These are phyloP conservation scores for Pheosia tremula DNA, from an alignment of 2,888 invertebrate genomes.

Conservation along the genomic window DNA sequence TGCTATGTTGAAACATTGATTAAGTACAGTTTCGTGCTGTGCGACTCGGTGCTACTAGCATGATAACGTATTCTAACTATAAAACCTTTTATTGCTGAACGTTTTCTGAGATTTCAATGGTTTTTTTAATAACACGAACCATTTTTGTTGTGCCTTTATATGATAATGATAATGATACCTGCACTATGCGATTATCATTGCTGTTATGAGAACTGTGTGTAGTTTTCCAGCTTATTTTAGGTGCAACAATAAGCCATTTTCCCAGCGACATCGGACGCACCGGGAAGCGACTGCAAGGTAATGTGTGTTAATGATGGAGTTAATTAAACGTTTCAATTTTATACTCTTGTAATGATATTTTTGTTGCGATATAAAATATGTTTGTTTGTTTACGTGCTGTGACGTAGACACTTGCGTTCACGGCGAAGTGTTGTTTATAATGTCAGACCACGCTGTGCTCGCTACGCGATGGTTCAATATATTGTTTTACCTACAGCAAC, in stretches of 20 bases:
- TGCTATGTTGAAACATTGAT: slow-evolving; percentile 41
- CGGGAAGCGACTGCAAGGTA: slow-evolving; percentile 54
- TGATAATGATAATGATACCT: slow-evolving; percentile 12
- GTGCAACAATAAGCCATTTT: slow-evolving; percentile 37
- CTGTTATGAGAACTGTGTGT: slow-evolving; percentile 30
- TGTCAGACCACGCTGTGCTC: slow-evolving; percentile 9
- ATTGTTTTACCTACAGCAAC: background rate
- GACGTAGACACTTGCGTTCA: slow-evolving; percentile 16
- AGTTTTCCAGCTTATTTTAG: slow-evolving; percentile 44
- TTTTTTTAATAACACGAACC: slow-evolving; percentile 6
- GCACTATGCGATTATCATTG: slow-evolving; percentile 31
- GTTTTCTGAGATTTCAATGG: slow-evolving; percentile 19
- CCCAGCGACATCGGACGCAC: slow-evolving; percentile 38
- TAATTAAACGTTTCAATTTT: slow-evolving; percentile 39
- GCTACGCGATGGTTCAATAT: slow-evolving; percentile 10
- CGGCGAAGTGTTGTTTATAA: slow-evolving; percentile 10
- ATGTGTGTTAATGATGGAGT: slow-evolving; percentile 43
- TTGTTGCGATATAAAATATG: slow-evolving; percentile 21
- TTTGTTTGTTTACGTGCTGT: slow-evolving; percentile 18
- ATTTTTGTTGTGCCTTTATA: slow-evolving; percentile 11
- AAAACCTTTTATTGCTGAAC: slow-evolving; percentile 19
- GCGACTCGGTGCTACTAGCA: slow-evolving; percentile 24
- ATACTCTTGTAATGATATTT: slow-evolving; percentile 25
- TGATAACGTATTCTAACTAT: slow-evolving; percentile 27
- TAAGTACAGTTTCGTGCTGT: slow-evolving; percentile 31